Percentiles rank a stretch among this genome's conserved stretches.
Evolutionary conservation across 2,888 invertebrate genomes (phyloP).

Genomic region (Pegoplata infirma): DNA sequence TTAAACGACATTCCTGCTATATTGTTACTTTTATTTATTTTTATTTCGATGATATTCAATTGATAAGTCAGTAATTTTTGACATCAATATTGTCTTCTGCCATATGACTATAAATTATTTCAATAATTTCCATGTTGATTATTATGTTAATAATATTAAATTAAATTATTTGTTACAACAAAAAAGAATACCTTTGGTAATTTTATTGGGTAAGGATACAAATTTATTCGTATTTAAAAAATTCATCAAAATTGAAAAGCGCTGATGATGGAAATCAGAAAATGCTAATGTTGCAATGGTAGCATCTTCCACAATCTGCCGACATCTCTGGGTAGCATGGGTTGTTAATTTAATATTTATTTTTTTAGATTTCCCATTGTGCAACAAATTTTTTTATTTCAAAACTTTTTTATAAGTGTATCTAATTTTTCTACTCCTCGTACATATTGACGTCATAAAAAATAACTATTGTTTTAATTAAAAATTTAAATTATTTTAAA

Average conservation of each 20-base stretch:
- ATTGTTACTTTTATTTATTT: too few species aligned
- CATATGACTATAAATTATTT: not conserved
- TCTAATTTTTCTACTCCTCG: too few species aligned
- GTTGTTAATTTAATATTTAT: too few species aligned
- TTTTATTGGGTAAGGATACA: not conserved
- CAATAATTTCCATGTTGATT: not conserved
- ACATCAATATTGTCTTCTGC: not conserved
- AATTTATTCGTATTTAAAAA: not conserved
- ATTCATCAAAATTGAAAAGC: not conserved
- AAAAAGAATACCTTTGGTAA: too few species aligned
- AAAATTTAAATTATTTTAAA: too few species aligned
- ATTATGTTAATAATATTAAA: not conserved
- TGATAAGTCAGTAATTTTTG: not conserved
- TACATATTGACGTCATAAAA: not conserved
- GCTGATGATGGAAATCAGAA: too few species aligned
- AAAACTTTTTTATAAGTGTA: too few species aligned
- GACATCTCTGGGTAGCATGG: too few species aligned
- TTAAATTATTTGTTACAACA: not conserved
- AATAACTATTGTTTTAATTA: not conserved
- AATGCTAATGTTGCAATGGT: too few species aligned
- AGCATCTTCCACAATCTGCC: too few species aligned
- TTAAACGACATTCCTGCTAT: not conserved
- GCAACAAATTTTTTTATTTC: too few species aligned
- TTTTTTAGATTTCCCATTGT: too few species aligned
- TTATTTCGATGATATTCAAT: not conserved